Conservation (phyloP, 2,113 vertebrate genomes). For the Ophiodon elongatus region DNA sequence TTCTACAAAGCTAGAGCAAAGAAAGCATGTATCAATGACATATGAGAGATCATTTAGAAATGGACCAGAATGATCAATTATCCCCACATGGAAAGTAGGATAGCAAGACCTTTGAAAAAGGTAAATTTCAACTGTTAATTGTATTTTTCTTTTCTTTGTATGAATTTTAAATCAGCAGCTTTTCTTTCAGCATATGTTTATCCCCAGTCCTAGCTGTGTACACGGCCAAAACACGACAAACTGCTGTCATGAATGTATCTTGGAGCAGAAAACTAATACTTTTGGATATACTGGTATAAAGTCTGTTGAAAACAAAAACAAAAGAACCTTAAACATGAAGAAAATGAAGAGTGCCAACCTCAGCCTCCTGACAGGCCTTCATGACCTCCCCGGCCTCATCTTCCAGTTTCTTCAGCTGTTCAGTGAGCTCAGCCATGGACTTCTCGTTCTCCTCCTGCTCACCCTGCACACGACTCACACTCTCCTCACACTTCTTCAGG, state of each 20-base stretch:
- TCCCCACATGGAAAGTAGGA: neutral
- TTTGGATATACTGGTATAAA: neutral
- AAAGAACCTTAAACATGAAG: neutral
- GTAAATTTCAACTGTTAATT: neutral
- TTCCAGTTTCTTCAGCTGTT: slow-evolving; percentile 89
- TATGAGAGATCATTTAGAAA: neutral
- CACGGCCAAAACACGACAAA: neutral
- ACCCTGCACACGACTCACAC: slow-evolving; percentile 82
- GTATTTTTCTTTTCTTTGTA: neutral
- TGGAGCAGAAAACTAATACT: neutral
- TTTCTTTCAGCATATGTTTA: neutral
- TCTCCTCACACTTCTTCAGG: slow-evolving; percentile 91
- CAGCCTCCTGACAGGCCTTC: slow-evolving; percentile 87
- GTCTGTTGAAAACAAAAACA: neutral
- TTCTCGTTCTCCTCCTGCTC: slow-evolving; percentile 89
- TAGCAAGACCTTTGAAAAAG: neutral
- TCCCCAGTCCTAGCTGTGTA: too few relatives aligned
- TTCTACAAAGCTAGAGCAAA: neutral
- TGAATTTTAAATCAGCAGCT: neutral
- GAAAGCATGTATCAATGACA: neutral
- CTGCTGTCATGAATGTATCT: neutral
- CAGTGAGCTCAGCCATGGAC: slow-evolving; percentile 82
- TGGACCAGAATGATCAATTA: neutral
- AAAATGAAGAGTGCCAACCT: slow-evolving; percentile 75
- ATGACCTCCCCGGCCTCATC: slow-evolving; percentile 89